phyloP scores from a whole-genome alignment of 2,113 vertebrate genomes.

The Dromaius novaehollandiae region DNA sequence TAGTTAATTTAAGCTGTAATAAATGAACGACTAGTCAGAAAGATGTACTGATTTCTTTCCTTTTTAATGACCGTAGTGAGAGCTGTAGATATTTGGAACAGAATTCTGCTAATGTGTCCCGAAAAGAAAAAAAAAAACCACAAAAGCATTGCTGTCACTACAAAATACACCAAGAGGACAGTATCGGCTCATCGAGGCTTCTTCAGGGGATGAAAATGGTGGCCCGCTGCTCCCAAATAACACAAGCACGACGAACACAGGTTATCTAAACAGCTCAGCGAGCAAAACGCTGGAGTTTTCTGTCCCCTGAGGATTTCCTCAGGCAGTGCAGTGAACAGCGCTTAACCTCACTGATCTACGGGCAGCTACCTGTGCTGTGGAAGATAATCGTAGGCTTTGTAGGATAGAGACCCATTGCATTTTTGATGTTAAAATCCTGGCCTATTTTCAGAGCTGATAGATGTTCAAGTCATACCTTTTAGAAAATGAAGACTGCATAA shows the following conservation, averaged over 20 bases:
- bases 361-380: rapidly evolving
- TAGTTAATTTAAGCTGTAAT: not conserved
- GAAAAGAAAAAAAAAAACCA: not conserved
- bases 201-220: not conserved
- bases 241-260: rapidly evolving
- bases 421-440: not conserved
- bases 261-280: not conserved
- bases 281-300: not conserved
- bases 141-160: not conserved
- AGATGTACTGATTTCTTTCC: not conserved
- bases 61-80: not conserved
- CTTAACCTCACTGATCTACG: rapidly evolving
- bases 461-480: not conserved
- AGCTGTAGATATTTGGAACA: not conserved
- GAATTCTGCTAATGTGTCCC: not conserved
- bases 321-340: rapidly evolving
- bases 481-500: not conserved
- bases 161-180: not conserved
- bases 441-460: not conserved
- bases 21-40: not conserved
- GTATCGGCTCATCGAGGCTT: not conserved
- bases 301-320: not conserved
- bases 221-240: not conserved
- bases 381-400: not conserved
- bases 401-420: not conserved